A percentile compares a stretch with the other conserved stretches of the same genome.
phyloP scores from a whole-genome alignment of 2,888 invertebrate species.

The Lypha dubia region DNA sequence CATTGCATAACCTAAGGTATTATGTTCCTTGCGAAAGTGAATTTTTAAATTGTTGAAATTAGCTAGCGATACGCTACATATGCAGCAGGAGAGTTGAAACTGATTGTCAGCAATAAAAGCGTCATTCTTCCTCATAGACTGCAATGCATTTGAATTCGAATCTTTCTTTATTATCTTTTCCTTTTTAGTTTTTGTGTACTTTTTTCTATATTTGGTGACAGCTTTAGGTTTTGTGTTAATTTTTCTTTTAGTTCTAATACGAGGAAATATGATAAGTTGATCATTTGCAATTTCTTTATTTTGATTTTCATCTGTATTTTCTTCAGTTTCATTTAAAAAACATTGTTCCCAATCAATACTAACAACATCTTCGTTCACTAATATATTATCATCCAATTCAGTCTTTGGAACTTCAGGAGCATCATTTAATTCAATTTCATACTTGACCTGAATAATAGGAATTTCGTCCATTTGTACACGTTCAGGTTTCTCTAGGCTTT shows the following conservation, averaged over 20 bases:
- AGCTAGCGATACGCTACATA: slow-evolving; percentile 61
- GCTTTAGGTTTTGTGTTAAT: slow-evolving; percentile 12
- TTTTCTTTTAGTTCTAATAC: slow-evolving; percentile 15
- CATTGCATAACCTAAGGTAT: slow-evolving; percentile 78
- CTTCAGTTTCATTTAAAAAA: slow-evolving; percentile 6
- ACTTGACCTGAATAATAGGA: slow-evolving; percentile 29
- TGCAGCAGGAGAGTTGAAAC: slow-evolving; percentile 58
- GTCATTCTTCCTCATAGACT: slow-evolving; percentile 56
- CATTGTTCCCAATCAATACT: slow-evolving; percentile 29
- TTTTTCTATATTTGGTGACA: slow-evolving; percentile 39
- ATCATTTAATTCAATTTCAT: slow-evolving; percentile 35
- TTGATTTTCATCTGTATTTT: background rate
- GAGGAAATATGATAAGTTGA: background rate
- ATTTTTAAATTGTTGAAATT: slow-evolving; percentile 65
- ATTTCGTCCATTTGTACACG: slow-evolving; percentile 24
- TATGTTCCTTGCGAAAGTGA: slow-evolving; percentile 67
- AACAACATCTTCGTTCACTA: slow-evolving; percentile 14
- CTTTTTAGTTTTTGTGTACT: slow-evolving; percentile 38
- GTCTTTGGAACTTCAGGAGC: background rate
- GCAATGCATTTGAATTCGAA: background rate
- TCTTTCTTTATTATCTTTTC: slow-evolving; percentile 30
- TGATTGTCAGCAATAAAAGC: slow-evolving; percentile 67
- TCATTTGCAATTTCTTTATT: slow-evolving; percentile 5
- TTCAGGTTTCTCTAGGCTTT: background rate
- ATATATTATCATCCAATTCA: background rate